These are phyloP conservation scores for Drosophila elegans DNA, from an alignment of 1,140 invertebrate genomes.

Conservation along the genomic window DNA sequence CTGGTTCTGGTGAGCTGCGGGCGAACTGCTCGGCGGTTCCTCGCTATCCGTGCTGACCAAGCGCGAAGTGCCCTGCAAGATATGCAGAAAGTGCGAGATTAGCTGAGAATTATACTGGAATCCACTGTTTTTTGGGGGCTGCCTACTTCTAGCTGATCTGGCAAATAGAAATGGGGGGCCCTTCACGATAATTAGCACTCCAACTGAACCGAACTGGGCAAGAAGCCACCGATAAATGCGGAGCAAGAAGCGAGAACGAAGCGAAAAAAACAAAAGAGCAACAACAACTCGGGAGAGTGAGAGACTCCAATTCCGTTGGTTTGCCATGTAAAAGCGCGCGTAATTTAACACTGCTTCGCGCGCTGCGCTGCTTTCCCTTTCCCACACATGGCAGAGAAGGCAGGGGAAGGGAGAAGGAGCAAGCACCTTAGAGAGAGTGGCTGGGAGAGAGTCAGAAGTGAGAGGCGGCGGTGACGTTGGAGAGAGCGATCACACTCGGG, in stretches of 20 bases:
- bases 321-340: slow-evolving; percentile 71
- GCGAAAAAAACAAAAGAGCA: slow-evolving; percentile 22
- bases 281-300: slow-evolving; percentile 7
- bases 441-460: background rate
- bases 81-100: slow-evolving; percentile 13
- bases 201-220: slow-evolving; percentile 28
- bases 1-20: slow-evolving; percentile 44
- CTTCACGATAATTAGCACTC: slow-evolving; percentile 29
- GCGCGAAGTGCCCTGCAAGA: slow-evolving; percentile 86
- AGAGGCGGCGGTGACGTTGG: background rate
- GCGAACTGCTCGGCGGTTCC: slow-evolving; percentile 83
- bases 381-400: slow-evolving; percentile 26
- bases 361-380: slow-evolving; percentile 64
- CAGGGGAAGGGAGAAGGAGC: background rate
- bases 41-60: slow-evolving; percentile 88
- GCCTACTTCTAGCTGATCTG: slow-evolving; percentile 7
- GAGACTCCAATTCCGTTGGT: slow-evolving; percentile 19
- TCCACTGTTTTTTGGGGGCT: background rate
- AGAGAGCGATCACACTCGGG: slow-evolving; percentile 11
- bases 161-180: background rate
- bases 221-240: slow-evolving; percentile 51
- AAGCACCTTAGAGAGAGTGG: slow-evolving; percentile 23
- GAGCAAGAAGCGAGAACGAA: slow-evolving; percentile 22
- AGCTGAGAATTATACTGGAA: background rate
- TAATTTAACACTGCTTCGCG: slow-evolving; percentile 75